Base-by-base conservation (phyloP, 1,140 invertebrate species). In the Calephelis virginiensis region DNA sequence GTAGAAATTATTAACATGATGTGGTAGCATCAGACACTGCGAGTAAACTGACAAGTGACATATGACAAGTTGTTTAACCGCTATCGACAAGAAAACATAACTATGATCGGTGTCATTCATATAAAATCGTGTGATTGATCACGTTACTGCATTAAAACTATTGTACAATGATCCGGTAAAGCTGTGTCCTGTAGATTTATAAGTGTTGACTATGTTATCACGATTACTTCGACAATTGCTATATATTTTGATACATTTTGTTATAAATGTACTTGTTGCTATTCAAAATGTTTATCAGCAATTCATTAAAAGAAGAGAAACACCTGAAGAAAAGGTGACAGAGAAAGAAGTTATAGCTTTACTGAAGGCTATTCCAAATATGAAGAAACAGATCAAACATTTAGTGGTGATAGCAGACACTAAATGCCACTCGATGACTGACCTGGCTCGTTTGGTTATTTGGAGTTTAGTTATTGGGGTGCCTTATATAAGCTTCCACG, bases 401-500 rank as follows among this genome's bases (percentile, higher is more conserved):
- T 72, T 92, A 71, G 89, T 90, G 13, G 66, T 91, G 62, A 66
- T 91, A 59, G 76, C 82, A 10, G 77, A 90, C 66, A 85, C 75
- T 8, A 74, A 82, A 38, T 69, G 83, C 38, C 86, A 88, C 48
- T 73, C 81, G 7, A 76, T 83, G 14, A 72, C 66, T 47, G 84
- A 90, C 28, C 83, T 95, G 64, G 92, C 93, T 46, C 93, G 92
- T 59, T 76, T 96, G 53, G 91, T 95, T 60, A 86, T 93, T 14
- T 96, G 95, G 95, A 94, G 93, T 83, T 79, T 94, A 37, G 85
- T 92, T 38, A 87, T 93, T 70, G 93, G 93, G 74, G 93, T 95
- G 74, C 89, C 93, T 53, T 94, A 92, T 83, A 82, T 96, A 74
- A 95, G 93, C 78, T 94, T 96, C 77, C 94, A 95, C 81, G 94